A percentile compares a stretch with the other conserved stretches of the same genome.
Conservation (phyloP, 2,888 invertebrate species). For the Papilio elwesi region DNA sequence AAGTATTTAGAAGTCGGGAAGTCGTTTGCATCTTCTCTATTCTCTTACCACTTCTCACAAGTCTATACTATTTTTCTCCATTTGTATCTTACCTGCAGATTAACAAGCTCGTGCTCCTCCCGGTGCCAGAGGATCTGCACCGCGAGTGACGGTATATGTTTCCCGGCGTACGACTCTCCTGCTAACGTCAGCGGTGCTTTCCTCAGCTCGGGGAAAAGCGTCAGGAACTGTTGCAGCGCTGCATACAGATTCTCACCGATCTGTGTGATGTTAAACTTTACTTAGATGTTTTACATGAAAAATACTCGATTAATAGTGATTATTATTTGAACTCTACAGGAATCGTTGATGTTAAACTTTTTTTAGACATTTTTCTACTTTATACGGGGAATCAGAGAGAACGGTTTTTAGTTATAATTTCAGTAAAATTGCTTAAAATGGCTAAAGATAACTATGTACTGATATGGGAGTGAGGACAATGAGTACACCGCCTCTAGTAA, state of each 20-base stretch:
- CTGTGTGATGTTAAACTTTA: conserved; percentile 49
- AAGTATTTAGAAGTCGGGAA: too few relatives aligned
- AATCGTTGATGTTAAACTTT: too few relatives aligned
- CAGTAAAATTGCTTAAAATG: too few relatives aligned
- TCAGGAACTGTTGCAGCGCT: conserved; percentile 86
- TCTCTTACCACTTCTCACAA: background rate
- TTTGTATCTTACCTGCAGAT: conserved; percentile 68
- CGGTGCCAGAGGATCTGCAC: conserved; percentile 82
- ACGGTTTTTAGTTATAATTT: too few relatives aligned
- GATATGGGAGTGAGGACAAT: too few relatives aligned
- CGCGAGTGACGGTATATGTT: conserved; percentile 84
- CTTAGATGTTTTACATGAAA: too few relatives aligned
- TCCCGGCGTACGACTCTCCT: conserved; percentile 87
- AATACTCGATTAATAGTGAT: too few relatives aligned
- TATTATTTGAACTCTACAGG: too few relatives aligned
- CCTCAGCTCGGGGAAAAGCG: conserved; percentile 84
- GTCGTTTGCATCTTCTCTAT: background rate
- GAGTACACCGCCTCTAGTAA: too few relatives aligned
- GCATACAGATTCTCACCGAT: conserved; percentile 86
- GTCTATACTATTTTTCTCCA: background rate
- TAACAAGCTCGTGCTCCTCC: conserved; percentile 70
- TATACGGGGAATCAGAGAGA: too few relatives aligned
- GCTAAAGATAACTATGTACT: too few relatives aligned
- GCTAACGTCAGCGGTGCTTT: conserved; percentile 86
- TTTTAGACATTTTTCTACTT: too few relatives aligned